Conservation (phyloP, 2,797 vertebrate species). For the Forpus xanthops region DNA sequence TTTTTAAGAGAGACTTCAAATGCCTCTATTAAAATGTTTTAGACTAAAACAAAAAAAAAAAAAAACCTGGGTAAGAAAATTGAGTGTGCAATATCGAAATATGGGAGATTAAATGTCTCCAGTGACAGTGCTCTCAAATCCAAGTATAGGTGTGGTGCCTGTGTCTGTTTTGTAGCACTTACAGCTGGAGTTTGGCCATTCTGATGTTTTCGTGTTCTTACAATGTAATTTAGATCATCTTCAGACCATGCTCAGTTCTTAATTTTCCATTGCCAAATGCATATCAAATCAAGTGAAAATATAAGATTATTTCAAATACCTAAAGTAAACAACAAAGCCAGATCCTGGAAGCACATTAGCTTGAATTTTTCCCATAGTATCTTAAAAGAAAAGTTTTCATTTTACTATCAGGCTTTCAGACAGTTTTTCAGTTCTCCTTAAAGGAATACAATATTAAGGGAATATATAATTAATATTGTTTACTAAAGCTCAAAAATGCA, state of each 20-base stretch:
- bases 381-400: conserved; percentile 8
- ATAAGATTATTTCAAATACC: not conserved
- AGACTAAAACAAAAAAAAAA: not conserved
- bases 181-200: not conserved
- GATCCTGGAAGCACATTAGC: not conserved
- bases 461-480: conserved; percentile 70
- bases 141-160: not conserved
- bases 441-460: not conserved
- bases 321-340: conserved; percentile 1
- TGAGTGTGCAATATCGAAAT: not conserved
- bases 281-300: conserved; percentile 10
- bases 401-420: conserved; percentile 21
- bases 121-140: not conserved
- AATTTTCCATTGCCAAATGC: not conserved
- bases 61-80: not conserved
- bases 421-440: conserved; percentile 19
- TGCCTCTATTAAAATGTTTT: not conserved
- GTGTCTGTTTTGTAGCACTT: not conserved
- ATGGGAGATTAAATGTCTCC: not conserved
- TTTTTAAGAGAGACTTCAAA: not conserved
- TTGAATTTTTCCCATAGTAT: not conserved
- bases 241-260: not conserved
- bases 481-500: conserved; percentile 71
- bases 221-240: not conserved
- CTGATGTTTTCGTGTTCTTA: not conserved